A percentile compares a stretch with the other conserved stretches of the same genome.
These are phyloP conservation scores for Heliothis virescens DNA, from an alignment of 1,140 invertebrate species.

Conservation along the genomic window DNA sequence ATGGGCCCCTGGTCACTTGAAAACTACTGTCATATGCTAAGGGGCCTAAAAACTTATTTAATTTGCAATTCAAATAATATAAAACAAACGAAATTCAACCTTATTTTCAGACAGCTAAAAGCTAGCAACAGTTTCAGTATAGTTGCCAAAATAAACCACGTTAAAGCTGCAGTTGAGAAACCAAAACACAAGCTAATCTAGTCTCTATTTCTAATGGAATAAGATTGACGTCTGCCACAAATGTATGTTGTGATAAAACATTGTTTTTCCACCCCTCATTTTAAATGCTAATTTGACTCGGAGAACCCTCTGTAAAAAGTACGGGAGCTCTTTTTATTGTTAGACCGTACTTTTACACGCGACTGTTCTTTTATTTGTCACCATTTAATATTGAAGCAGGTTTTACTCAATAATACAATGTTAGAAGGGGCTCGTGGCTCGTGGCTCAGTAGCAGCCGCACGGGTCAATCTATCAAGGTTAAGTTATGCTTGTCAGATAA, in stretches of 20 bases:
- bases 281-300: slow-evolving; percentile 77
- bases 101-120: neutral
- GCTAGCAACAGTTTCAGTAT: neutral
- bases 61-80: neutral
- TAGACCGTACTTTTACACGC: neutral
- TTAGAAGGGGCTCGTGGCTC: neutral
- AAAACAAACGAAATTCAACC: neutral
- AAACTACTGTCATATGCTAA: slow-evolving; percentile 36
- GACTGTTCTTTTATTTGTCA: neutral
- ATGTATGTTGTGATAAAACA: neutral
- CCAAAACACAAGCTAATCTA: neutral
- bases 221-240: neutral
- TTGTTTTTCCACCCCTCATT: slow-evolving; percentile 64
- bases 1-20: slow-evolving; percentile 31
- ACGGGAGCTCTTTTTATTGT: slow-evolving; percentile 49
- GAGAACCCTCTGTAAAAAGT: slow-evolving; percentile 60
- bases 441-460: too few species aligned
- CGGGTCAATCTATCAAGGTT: too few species aligned
- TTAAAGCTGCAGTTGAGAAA: neutral
- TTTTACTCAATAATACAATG: neutral
- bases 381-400: neutral
- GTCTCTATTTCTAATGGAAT: neutral
- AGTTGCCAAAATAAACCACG: neutral
- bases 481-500: too few species aligned
- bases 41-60: neutral